phyloP scores from a whole-genome alignment of 2,113 vertebrate species.

The Archilochus colubris region DNA sequence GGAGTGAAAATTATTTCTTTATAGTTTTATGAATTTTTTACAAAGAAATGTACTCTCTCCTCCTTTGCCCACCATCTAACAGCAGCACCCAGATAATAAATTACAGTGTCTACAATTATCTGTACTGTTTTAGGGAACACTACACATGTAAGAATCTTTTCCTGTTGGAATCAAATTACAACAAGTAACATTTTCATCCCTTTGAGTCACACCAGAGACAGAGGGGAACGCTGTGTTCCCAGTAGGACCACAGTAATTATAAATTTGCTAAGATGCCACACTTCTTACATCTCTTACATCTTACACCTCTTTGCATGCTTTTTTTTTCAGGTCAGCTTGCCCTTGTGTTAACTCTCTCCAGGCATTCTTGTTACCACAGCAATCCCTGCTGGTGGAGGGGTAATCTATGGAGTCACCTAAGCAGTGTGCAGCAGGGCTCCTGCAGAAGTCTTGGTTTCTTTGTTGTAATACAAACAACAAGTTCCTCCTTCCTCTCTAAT shows the following conservation, averaged over 20 bases:
- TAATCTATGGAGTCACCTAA: background rate
- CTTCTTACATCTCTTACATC: background rate
- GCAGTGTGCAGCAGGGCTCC: background rate
- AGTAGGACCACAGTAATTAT: background rate
- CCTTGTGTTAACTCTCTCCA: background rate
- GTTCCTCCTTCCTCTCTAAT: background rate
- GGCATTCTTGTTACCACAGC: background rate
- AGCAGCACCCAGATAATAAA: background rate
- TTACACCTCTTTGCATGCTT: constrained; percentile 4
- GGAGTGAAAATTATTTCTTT: background rate
- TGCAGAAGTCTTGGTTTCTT: background rate
- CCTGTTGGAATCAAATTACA: background rate
- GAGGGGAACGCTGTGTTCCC: background rate
- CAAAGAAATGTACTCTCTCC: background rate
- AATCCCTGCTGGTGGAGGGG: background rate
- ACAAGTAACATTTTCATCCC: background rate
- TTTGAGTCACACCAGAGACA: background rate
- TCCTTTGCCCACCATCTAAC: background rate
- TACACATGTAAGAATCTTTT: background rate
- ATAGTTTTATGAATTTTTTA: background rate
- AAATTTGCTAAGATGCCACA: background rate
- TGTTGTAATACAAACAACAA: background rate
- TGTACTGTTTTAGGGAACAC: background rate
- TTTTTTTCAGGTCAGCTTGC: background rate
- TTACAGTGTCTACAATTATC: background rate